phyloP scores from a whole-genome alignment of 2,113 vertebrate species.

The Lagopus leucura region DNA sequence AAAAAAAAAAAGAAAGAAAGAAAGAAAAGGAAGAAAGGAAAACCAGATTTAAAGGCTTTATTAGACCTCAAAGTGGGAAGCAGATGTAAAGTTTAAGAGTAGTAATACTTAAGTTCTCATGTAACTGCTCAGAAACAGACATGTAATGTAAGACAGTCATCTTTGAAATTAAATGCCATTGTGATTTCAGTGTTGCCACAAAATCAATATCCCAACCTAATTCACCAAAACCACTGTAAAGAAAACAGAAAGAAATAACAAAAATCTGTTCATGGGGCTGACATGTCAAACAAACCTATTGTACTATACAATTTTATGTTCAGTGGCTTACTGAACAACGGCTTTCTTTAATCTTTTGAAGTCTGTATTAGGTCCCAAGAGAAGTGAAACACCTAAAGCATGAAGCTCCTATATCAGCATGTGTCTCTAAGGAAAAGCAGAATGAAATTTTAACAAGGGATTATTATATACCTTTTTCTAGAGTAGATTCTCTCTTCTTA shows the following conservation, averaged over 20 bases:
- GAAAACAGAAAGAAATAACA: slow-evolving; percentile 36
- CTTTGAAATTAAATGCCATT: slow-evolving; percentile 56
- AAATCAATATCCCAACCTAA: slow-evolving; percentile 40
- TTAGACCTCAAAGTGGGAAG: slow-evolving; percentile 46
- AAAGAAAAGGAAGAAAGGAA: background rate
- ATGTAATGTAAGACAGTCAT: slow-evolving; percentile 1
- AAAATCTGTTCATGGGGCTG: slow-evolving; percentile 29
- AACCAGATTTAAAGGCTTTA: slow-evolving; percentile 39
- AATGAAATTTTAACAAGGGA: slow-evolving; percentile 51
- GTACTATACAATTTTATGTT: background rate
- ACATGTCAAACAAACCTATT: slow-evolving; percentile 27
- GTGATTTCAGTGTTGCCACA: slow-evolving; percentile 24
- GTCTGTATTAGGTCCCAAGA: background rate
- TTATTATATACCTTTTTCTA: slow-evolving; percentile 1
- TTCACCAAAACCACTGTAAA: slow-evolving; percentile 5
- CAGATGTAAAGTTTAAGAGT: slow-evolving; percentile 31
- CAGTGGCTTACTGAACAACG: slow-evolving; percentile 12
- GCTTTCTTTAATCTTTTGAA: slow-evolving; percentile 56
- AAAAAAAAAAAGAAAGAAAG: background rate
- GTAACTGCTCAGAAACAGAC: slow-evolving; percentile 36
- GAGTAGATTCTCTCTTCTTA: background rate
- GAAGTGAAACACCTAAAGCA: background rate
- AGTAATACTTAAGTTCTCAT: slow-evolving; percentile 35
- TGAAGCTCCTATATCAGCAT: background rate
- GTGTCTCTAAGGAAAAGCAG: slow-evolving; percentile 24